phyloP scores from a whole-genome alignment of 2,113 vertebrate genomes.

The Corythornis madagascariensis region DNA sequence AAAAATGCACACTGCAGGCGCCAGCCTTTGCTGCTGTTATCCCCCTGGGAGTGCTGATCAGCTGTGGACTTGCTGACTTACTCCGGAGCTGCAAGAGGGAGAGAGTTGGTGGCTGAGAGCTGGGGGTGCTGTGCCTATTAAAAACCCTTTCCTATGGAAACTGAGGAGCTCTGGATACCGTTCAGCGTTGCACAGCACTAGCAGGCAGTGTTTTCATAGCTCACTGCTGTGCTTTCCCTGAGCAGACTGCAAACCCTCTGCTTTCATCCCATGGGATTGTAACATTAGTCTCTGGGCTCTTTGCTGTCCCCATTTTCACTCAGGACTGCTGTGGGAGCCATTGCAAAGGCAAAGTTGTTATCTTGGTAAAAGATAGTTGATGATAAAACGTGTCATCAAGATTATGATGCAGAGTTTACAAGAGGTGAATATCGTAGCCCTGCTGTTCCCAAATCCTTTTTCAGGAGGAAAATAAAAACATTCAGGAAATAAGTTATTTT shows the following conservation, averaged over 20 bases:
- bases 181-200: not conserved
- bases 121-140: not conserved
- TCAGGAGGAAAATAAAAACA: not conserved
- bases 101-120: not conserved
- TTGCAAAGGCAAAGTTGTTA: conserved; percentile 9
- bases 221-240: not conserved
- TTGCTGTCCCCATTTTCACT: not conserved
- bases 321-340: not conserved
- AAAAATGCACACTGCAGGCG: conserved; percentile 32
- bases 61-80: conserved; percentile 38
- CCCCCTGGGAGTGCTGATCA: conserved; percentile 47
- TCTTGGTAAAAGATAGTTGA: not conserved
- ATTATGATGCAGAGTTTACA: not conserved
- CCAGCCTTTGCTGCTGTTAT: conserved; percentile 34
- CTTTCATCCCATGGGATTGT: not conserved
- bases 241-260: not conserved
- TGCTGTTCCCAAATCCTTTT: not conserved
- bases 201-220: not conserved
- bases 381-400: conserved; percentile 21
- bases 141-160: not conserved
- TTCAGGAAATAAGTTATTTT: not conserved
- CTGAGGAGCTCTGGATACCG: not conserved
- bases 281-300: not conserved
- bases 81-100: not conserved
- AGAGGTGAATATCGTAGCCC: not conserved